These are phyloP conservation scores for Diplodus puntazzo DNA, from an alignment of 2,797 vertebrate genomes.

Conservation along the genomic window DNA sequence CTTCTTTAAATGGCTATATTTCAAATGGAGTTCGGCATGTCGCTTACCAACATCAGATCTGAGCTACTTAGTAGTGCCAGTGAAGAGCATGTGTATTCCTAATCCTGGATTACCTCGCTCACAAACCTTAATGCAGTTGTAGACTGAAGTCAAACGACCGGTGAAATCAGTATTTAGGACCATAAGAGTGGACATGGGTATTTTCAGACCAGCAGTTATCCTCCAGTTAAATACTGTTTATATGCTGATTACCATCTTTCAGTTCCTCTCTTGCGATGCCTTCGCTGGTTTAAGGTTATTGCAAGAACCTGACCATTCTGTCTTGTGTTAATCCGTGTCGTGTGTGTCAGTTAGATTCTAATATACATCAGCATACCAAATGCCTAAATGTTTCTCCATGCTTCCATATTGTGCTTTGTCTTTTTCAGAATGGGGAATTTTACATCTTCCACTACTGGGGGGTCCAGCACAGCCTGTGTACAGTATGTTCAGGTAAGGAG, in stretches of 20 bases:
- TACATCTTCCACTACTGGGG: slow-evolving; percentile 67
- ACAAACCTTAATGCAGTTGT: slow-evolving; percentile 3
- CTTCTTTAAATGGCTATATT: background rate
- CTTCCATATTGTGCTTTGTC: slow-evolving; percentile 3
- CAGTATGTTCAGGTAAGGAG: slow-evolving; percentile 82
- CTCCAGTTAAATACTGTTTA: slow-evolving; percentile 42
- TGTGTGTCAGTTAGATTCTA: background rate
- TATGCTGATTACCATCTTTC: slow-evolving; percentile 20
- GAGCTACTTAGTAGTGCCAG: background rate
- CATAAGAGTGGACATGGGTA: background rate
- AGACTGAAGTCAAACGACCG: background rate
- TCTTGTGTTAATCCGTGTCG: background rate
- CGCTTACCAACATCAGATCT: background rate
- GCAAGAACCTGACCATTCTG: background rate
- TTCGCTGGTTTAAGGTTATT: slow-evolving; percentile 64
- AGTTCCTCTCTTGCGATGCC: slow-evolving; percentile 17
- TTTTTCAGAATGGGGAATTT: slow-evolving; percentile 87
- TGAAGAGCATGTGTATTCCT: slow-evolving; percentile 33
- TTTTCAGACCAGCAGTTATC: slow-evolving; percentile 15
- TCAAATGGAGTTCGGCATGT: background rate
- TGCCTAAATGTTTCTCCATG: background rate
- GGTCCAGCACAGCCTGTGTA: slow-evolving; percentile 65
- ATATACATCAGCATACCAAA: background rate
- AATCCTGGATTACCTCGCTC: slow-evolving; percentile 73
- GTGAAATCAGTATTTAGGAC: background rate